Evolutionary conservation across 2,113 vertebrate genomes (phyloP).

Genomic region (Psettodes erumei): DNA sequence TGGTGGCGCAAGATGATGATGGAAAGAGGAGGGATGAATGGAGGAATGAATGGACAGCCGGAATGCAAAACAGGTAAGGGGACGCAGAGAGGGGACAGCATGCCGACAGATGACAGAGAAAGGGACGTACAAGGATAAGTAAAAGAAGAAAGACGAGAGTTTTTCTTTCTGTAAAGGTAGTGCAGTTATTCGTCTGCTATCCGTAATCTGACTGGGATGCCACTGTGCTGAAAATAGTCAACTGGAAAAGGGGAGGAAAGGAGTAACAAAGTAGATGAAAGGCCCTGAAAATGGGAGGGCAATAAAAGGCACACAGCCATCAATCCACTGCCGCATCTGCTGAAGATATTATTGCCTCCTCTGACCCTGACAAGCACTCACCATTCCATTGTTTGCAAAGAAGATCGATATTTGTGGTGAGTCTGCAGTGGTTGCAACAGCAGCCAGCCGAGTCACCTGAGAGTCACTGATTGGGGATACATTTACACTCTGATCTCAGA

Average conservation of each 20-base stretch:
- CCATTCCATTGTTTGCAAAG: conserved; percentile 57
- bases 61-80: background rate
- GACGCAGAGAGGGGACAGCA: background rate
- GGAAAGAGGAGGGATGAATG: background rate
- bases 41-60: conserved; percentile 20
- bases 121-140: conserved; percentile 4
- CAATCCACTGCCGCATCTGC: conserved; percentile 62
- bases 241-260: background rate
- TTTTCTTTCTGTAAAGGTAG: background rate
- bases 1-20: conserved; percentile 10
- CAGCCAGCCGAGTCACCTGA: conserved; percentile 13
- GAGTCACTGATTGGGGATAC: background rate
- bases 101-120: background rate
- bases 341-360: conserved; percentile 51
- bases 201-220: background rate
- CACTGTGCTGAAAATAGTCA: background rate
- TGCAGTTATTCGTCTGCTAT: background rate
- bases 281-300: conserved; percentile 29
- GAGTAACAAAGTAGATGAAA: conserved; percentile 22
- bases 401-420: conserved; percentile 62
- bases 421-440: conserved; percentile 31
- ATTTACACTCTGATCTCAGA: conserved; percentile 13
- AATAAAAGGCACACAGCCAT: conserved; percentile 28
- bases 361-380: conserved; percentile 54
- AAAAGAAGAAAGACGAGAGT: background rate